Base-by-base conservation (phyloP, 2,888 invertebrate genomes). In the Hypercompe scribonia region DNA sequence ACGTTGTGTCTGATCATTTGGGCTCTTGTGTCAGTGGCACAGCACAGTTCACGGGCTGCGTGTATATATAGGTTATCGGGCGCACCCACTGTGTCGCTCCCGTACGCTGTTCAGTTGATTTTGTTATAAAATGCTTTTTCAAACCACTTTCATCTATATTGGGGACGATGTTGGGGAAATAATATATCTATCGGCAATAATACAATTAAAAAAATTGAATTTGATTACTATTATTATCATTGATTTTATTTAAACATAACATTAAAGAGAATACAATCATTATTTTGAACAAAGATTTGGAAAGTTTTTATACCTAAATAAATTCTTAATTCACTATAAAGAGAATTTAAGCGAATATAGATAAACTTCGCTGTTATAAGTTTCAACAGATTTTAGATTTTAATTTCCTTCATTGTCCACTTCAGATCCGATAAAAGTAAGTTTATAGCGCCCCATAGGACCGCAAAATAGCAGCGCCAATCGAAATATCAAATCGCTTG, bases 51-150 rank as follows among this genome's bases (percentile, higher is more conserved):
- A 36, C 70, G 70, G 71, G 72, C 72, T 71, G 73, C 31, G 74
- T 54, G 68, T 77, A 70, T 75, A 81, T 78, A 78, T 81, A 84
- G 89, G 92, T 94, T 94, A 93, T 81, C 87, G 86, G 88, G 89
- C 88, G 90, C 93, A 91, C 91, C 91, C 89, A 85, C 90, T 90
- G 90, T 92, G 89, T 91, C 92, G 91, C 88, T 86, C 88, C 87
- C 89, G 88, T 91, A 90, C 87, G 86, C 84, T 80, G 88, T 90
- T 87, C 90, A 90, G 94, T 93, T 93, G 93, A 94, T 92, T 93
- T 91, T 86, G 89, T 88, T 87, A 84, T 81, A 84, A 86, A 90
- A 88, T 85, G 86, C 87, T 87, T 86, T 89, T 90, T 85, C 81
- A 84, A 86, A 86, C 82, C 80, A 85, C 80, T 85, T 82, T 83